Evolutionary conservation across 2,888 invertebrate genomes (phyloP), one percentile per base, ranked within the genome.

Genomic region (Liodrosophila aerea): DNA sequence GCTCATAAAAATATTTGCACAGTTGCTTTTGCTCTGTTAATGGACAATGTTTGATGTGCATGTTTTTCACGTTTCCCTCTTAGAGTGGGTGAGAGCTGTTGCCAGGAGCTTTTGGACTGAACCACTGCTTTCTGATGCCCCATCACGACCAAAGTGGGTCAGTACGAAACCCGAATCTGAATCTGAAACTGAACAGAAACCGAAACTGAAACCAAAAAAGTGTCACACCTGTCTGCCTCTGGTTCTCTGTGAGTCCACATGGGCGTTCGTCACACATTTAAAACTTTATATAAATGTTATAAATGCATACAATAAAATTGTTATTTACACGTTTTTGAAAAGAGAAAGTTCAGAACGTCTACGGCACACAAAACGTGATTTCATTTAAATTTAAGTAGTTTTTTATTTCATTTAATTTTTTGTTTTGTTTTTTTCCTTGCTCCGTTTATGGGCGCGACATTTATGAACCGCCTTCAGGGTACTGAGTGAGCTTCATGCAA

Each of bases 251-350:
- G 43, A 11, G 46, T 30, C 39, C 53, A 45, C 22, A 37, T 47
- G 49, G 53, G 60, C 50, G 46, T 49, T 59, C 56, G 56, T 59
- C 69, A 52, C 30, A 45, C 69, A 58, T 49, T 67, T 54, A 63
- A 73, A 77, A 64, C 60, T 78, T 67, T 68, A 78, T 52, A 76
- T 77, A 80, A 75, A 83, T 73, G 74, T 67, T 70, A 76, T 83
- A 76, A 77, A 77, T 73, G 68, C 57, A 45, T 47, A 63, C 70
- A 69, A 85, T 84, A 86, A 87, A 87, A 82, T 73, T 81, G 76
- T 78, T 82, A 75, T 81, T 85, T 83, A 86, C 86, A 85, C 58
- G 69, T 59, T 78, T 76, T 71, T 86, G 83, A 85, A 88, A 88
- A 87, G 87, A 88, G 87, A 87, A 87, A 87, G 88, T 87, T 73